phyloP scores from a whole-genome alignment of 2,888 invertebrate species.

The Xylocampa areola region DNA sequence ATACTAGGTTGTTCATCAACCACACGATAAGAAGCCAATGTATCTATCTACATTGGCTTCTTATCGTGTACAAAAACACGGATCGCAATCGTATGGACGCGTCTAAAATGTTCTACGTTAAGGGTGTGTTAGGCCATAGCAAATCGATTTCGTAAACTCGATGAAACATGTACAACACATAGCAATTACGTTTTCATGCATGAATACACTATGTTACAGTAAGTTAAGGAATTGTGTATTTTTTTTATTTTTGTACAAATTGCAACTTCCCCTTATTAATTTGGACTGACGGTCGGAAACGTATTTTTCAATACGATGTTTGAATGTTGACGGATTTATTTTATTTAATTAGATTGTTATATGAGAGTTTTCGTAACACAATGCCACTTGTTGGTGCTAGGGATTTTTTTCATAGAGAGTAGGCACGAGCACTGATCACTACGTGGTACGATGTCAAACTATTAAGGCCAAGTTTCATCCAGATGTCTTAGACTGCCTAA shows the following conservation, averaged over 20 bases:
- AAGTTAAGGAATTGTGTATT: slow-evolving; percentile 7
- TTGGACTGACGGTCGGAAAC: slow-evolving; percentile 1
- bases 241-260: slow-evolving; percentile 24
- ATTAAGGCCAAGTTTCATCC: too few relatives aligned
- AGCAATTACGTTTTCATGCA: slow-evolving; percentile 20
- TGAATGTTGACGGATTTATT: slow-evolving; percentile 4
- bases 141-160: slow-evolving; percentile 12
- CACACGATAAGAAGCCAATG: too few relatives aligned
- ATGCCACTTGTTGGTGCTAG: too few relatives aligned
- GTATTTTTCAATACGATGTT: slow-evolving; percentile 13
- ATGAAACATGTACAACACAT: slow-evolving; percentile 1
- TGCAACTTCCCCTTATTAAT: slow-evolving; percentile 22
- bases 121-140: neutral
- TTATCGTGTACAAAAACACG: too few relatives aligned
- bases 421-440: too few relatives aligned
- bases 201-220: slow-evolving; percentile 3
- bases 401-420: too few relatives aligned
- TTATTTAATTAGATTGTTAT: too few relatives aligned
- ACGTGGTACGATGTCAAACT: too few relatives aligned
- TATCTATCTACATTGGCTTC: too few relatives aligned
- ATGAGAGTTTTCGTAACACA: too few relatives aligned
- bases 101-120: neutral
- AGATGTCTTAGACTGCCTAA: too few relatives aligned
- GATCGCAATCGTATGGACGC: neutral
- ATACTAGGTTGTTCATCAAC: too few relatives aligned